Conservation (phyloP, 2,888 invertebrate species). For the Melitaea athalia region DNA sequence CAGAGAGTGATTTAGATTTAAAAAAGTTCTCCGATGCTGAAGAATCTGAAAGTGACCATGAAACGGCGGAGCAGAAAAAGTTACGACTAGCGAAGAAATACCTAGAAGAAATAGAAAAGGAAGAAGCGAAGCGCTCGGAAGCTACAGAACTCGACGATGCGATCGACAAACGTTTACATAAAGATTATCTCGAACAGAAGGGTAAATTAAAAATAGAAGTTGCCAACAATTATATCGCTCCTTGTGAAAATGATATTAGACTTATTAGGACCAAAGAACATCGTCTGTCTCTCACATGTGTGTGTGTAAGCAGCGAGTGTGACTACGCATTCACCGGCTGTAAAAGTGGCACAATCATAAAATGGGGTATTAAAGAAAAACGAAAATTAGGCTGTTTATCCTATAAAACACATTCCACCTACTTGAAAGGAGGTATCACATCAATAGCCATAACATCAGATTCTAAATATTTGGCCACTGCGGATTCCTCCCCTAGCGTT, state of each 20-base stretch:
- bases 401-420: conserved; percentile 68
- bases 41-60: conserved; percentile 84
- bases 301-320: conserved; percentile 89
- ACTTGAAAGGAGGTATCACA: conserved; percentile 79
- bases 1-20: conserved; percentile 85
- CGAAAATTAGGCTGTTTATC: conserved; percentile 83
- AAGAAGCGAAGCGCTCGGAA: conserved; percentile 87
- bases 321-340: conserved; percentile 90
- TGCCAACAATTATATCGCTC: conserved; percentile 82
- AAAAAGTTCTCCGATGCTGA: conserved; percentile 77
- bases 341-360: conserved; percentile 93
- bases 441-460: conserved; percentile 89
- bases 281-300: conserved; percentile 88
- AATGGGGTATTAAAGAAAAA: conserved; percentile 88
- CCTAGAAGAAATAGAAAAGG: conserved; percentile 91
- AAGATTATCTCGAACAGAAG: conserved; percentile 92
- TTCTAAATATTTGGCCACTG: conserved; percentile 88
- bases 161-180: conserved; percentile 89
- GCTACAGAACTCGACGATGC: conserved; percentile 84
- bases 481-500: conserved; percentile 83
- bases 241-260: conserved; percentile 63
- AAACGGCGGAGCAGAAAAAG: conserved; percentile 95
- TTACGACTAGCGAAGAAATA: conserved; percentile 94
- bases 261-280: conserved; percentile 89
- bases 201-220: conserved; percentile 89